These are phyloP conservation scores for Megalops cyprinoides DNA, from an alignment of 2,797 vertebrate species.

Conservation along the genomic window DNA sequence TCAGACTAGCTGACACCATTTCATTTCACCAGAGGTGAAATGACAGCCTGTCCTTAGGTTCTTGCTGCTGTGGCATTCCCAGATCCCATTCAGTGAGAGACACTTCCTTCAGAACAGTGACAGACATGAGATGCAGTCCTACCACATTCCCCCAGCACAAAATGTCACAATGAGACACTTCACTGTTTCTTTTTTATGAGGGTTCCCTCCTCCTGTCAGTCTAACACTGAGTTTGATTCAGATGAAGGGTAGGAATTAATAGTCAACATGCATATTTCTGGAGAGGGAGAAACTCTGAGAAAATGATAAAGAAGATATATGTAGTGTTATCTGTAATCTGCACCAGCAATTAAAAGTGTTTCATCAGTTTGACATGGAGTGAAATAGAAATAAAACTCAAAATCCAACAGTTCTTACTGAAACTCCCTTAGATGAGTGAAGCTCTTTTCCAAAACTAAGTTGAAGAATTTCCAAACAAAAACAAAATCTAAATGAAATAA, in stretches of 20 bases:
- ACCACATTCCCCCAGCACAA: slow-evolving; percentile 43
- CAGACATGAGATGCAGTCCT: slow-evolving; percentile 35
- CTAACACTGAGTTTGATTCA: background rate
- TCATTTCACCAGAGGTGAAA: slow-evolving; percentile 3
- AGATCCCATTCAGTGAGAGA: slow-evolving; percentile 18
- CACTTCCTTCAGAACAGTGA: slow-evolving; percentile 30
- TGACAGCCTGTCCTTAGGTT: background rate
- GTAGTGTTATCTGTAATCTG: background rate
- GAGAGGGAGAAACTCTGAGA: background rate
- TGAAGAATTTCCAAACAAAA: too few species aligned
- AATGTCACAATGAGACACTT: slow-evolving; percentile 11
- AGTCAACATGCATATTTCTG: slow-evolving; percentile 5
- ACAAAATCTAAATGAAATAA: background rate
- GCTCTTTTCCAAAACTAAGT: too few species aligned
- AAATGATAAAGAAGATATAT: background rate
- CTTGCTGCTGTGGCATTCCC: background rate
- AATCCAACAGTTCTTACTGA: too few species aligned
- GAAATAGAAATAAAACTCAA: too few species aligned
- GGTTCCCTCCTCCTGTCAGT: slow-evolving; percentile 18
- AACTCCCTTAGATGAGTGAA: too few species aligned
- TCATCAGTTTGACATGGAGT: too few species aligned
- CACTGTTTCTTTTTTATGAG: background rate
- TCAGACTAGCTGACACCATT: background rate
- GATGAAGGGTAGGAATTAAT: background rate
- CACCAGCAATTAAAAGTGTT: background rate